phyloP scores from a whole-genome alignment of 30 jellyfish, hydroid and myxozoan genomes.

The Nemopilema nomurai region DNA sequence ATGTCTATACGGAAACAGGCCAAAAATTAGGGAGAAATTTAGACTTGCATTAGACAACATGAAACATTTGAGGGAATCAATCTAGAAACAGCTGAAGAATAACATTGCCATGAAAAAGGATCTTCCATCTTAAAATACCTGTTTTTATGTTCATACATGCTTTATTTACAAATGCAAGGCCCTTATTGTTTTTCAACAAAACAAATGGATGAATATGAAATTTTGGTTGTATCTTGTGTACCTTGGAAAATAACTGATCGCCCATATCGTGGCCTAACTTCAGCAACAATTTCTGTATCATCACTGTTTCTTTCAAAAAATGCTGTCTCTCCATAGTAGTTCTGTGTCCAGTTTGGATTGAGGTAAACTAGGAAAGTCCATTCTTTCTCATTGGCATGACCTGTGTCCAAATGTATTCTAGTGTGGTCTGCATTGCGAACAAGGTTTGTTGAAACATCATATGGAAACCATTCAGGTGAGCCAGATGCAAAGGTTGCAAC shows the following conservation, averaged over 20 bases:
- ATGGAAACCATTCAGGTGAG: slow-evolving; percentile 80
- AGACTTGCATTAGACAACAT: no score
- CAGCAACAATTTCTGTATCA: slow-evolving; percentile 89
- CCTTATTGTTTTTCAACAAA: no score
- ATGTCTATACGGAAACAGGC: no score
- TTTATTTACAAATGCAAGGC: no score
- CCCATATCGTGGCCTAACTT: slow-evolving; percentile 91
- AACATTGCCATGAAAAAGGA: no score
- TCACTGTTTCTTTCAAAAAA: slow-evolving; percentile 82
- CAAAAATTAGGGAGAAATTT: no score
- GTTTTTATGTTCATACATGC: no score
- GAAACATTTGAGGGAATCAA: no score
- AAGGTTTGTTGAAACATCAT: slow-evolving; percentile 85
- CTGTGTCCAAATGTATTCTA: slow-evolving; percentile 75
- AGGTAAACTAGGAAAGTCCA: slow-evolving; percentile 86
- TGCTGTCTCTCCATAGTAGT: slow-evolving; percentile 89
- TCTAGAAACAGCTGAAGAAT: no score
- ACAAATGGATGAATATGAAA: no score
- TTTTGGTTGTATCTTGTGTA: not conserved
- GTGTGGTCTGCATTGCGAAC: slow-evolving; percentile 93
- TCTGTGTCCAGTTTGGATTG: slow-evolving; percentile 86
- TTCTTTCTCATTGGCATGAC: slow-evolving; percentile 66
- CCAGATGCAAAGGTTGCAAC: slow-evolving; percentile 83
- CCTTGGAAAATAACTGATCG: slow-evolving; percentile 90
- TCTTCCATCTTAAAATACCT: no score